These are phyloP conservation scores for Chelon auratus DNA, from an alignment of 2,797 vertebrate genomes.

Conservation along the genomic window DNA sequence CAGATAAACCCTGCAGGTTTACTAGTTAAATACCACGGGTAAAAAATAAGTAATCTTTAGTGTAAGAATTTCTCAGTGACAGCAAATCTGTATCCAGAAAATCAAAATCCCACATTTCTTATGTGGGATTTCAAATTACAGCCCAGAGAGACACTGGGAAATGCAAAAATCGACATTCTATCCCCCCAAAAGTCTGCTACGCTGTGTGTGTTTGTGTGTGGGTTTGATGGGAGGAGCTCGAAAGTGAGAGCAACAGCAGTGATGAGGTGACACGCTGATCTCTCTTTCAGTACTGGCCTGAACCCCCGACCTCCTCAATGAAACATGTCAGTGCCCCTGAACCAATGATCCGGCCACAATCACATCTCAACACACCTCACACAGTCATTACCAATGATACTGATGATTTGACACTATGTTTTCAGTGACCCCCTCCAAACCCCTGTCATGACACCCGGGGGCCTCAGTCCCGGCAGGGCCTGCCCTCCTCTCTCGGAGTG, in stretches of 20 bases:
- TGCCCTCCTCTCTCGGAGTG: constrained; percentile 49
- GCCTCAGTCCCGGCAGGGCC: constrained; percentile 44
- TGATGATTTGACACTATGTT: constrained; percentile 68
- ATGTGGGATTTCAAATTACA: constrained; percentile 19
- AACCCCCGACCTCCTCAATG: constrained; percentile 54
- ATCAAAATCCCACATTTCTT: constrained; percentile 44
- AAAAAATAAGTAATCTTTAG: constrained; percentile 22
- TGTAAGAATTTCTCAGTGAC: constrained; percentile 25
- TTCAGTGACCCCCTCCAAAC: constrained; percentile 48
- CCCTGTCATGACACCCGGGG: constrained; percentile 40
- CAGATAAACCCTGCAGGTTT: constrained; percentile 31
- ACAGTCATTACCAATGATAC: constrained; percentile 55
- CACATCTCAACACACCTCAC: constrained; percentile 60
- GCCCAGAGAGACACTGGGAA: constrained; percentile 45
- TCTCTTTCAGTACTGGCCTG: constrained; percentile 55
- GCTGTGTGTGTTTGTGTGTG: constrained; percentile 26
- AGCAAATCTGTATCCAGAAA: constrained; percentile 36
- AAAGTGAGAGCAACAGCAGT: constrained; percentile 47
- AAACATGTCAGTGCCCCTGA: constrained; percentile 45
- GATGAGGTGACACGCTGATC: constrained; percentile 73
- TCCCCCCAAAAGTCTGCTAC: constrained; percentile 42
- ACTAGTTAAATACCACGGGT: constrained; percentile 30
- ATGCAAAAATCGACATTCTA: constrained; percentile 51
- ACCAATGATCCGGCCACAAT: constrained; percentile 28
- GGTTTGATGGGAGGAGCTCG: constrained; percentile 38